phyloP scores from a whole-genome alignment of 2,797 vertebrate species.

The Mormyrops boulengeri region DNA sequence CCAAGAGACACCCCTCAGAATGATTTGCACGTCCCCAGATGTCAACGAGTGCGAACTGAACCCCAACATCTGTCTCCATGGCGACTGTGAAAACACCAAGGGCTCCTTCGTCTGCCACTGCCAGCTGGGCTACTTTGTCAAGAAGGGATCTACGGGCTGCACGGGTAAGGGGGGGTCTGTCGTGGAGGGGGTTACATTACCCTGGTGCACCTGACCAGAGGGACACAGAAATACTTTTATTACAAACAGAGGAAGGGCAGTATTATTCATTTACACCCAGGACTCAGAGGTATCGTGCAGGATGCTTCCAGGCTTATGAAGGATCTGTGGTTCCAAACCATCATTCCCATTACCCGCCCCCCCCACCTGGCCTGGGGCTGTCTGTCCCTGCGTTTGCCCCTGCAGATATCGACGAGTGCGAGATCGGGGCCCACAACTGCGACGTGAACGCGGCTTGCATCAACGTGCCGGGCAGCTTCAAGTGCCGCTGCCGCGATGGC shows the following conservation, averaged over 20 bases:
- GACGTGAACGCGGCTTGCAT: constrained; percentile 82
- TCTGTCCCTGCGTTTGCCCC: constrained; percentile 1
- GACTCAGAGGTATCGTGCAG: not conserved
- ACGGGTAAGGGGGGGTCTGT: constrained; percentile 63
- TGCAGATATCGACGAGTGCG: constrained; percentile 85
- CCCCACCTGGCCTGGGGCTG: not conserved
- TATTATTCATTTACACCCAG: not conserved
- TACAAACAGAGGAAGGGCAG: not conserved
- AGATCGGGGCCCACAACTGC: constrained; percentile 83
- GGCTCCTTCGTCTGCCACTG: constrained; percentile 93
- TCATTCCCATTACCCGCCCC: not conserved
- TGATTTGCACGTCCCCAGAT: constrained; percentile 52
- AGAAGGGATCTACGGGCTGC: constrained; percentile 84
- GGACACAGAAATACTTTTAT: not conserved
- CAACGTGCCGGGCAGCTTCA: constrained; percentile 86
- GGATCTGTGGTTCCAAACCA: not conserved
- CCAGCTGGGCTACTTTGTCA: constrained; percentile 80
- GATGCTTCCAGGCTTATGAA: not conserved
- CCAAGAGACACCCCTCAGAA: not conserved
- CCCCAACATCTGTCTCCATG: constrained; percentile 87
- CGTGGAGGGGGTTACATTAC: not conserved
- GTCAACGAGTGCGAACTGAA: constrained; percentile 90
- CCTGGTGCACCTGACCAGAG: not conserved
- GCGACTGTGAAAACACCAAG: constrained; percentile 89
- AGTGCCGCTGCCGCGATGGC: constrained; percentile 81